Conservation (phyloP, 92 coral and sea anemone genomes). For the Epizoanthus fatuus region DNA sequence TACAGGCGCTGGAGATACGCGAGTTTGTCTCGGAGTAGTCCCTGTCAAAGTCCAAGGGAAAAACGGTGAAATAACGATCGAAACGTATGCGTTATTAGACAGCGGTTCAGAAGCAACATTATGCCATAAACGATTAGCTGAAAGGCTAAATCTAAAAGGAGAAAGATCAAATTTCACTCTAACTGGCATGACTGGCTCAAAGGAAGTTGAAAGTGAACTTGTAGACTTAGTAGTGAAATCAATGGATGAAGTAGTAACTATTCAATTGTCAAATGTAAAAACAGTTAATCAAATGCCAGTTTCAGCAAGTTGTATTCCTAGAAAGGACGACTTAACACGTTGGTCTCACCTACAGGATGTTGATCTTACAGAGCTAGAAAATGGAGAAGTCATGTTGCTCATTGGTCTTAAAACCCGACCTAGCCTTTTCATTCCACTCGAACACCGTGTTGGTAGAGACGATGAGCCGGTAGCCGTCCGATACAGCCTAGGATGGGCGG, state of each 20-base stretch:
- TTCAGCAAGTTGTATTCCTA: conserved; percentile 59
- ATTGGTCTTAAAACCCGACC: conserved; percentile 58
- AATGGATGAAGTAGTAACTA: conserved; percentile 53
- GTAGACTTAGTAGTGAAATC: conserved; percentile 68
- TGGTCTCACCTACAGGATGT: conserved; percentile 61
- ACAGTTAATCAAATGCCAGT: conserved; percentile 58
- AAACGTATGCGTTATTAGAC: conserved; percentile 73
- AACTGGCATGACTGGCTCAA: conserved; percentile 73
- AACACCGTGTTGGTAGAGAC: conserved; percentile 41
- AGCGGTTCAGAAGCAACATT: conserved; percentile 78
- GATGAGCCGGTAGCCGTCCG: conserved; percentile 58
- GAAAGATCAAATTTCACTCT: conserved; percentile 57
- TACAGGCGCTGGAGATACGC: conserved; percentile 78
- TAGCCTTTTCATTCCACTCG: conserved; percentile 65
- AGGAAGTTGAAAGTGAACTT: conserved; percentile 45
- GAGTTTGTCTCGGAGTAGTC: conserved; percentile 76
- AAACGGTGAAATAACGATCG: conserved; percentile 46
- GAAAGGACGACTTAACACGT: conserved; percentile 33
- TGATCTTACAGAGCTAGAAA: conserved; percentile 33
- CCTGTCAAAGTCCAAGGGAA: conserved; percentile 76
- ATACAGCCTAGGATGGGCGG: conserved; percentile 80
- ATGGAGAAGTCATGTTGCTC: conserved; percentile 44
- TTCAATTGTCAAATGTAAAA: conserved; percentile 46
- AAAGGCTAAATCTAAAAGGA: conserved; percentile 48
- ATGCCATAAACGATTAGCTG: conserved; percentile 58